Percentiles rank a stretch among this genome's conserved stretches.
Evolutionary conservation across 2,888 invertebrate genomes (phyloP).

Genomic region (Caenorhabditis zanzibari): DNA sequence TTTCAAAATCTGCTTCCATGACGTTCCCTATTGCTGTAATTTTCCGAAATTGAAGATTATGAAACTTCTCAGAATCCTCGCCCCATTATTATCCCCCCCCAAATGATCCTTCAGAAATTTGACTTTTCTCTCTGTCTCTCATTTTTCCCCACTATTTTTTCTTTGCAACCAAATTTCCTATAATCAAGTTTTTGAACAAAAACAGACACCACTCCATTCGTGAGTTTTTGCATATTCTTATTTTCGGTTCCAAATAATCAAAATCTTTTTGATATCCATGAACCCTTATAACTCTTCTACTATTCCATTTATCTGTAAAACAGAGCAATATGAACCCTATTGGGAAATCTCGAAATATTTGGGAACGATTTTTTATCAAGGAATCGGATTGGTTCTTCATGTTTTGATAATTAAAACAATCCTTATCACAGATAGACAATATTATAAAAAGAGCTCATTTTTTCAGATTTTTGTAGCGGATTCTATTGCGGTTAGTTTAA

Average conservation of each 20-base stretch:
- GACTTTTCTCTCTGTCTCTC: too few relatives aligned
- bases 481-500: slow-evolving; percentile 29
- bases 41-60: too few relatives aligned
- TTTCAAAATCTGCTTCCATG: too few relatives aligned
- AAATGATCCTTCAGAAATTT: too few relatives aligned
- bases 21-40: too few relatives aligned
- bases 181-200: too few relatives aligned
- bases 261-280: slow-evolving; percentile 4
- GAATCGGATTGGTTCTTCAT: slow-evolving; percentile 24
- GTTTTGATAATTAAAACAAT: slow-evolving; percentile 3
- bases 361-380: slow-evolving; percentile 10
- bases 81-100: too few relatives aligned
- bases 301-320: slow-evolving; percentile 9
- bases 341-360: slow-evolving; percentile 14
- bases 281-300: slow-evolving; percentile 10
- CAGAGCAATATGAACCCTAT: background rate
- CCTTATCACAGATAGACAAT: background rate
- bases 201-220: too few relatives aligned
- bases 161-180: too few relatives aligned
- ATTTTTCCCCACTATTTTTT: too few relatives aligned
- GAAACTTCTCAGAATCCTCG: too few relatives aligned
- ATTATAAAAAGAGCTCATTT: slow-evolving; percentile 19
- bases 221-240: background rate
- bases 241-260: background rate
- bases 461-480: slow-evolving; percentile 26